Conservation (phyloP, 2,113 vertebrate species). For the Mesocricetus auratus region DNA sequence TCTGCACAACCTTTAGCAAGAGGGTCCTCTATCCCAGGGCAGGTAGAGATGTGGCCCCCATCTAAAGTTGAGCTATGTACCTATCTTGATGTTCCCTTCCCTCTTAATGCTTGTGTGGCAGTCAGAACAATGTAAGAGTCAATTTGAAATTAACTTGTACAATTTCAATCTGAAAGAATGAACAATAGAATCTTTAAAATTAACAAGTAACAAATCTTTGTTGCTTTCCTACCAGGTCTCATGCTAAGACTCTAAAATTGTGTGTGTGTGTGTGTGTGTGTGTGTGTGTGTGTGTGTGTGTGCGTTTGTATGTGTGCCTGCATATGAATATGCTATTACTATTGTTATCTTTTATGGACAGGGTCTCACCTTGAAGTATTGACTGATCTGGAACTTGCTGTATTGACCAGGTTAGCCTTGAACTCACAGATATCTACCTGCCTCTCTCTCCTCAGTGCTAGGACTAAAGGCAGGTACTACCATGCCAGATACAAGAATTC, state of each 20-base stretch:
- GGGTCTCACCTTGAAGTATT: neutral
- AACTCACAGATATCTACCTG: neutral
- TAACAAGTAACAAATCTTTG: neutral
- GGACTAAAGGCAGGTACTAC: neutral
- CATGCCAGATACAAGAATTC: neutral
- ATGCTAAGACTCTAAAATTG: neutral
- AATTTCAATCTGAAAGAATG: neutral
- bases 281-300: too few relatives aligned
- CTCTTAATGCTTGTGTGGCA: neutral
- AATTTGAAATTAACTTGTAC: neutral
- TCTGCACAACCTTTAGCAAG: neutral
- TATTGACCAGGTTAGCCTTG: neutral
- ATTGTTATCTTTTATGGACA: neutral
- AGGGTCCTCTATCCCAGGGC: neutral
- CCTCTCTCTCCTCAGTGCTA: neutral
- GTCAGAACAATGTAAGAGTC: neutral
- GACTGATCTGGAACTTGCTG: too few relatives aligned
- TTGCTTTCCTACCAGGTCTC: neutral
- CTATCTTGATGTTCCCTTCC: accelerated
- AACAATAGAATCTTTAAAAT: neutral
- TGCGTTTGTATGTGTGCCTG: too few relatives aligned
- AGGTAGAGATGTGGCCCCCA: accelerated
- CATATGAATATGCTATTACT: too few relatives aligned
- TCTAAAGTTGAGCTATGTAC: neutral
- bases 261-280: too few relatives aligned